Evolutionary conservation across 2,888 invertebrate species (phyloP).

Genomic region (Salpingus planirostris): DNA sequence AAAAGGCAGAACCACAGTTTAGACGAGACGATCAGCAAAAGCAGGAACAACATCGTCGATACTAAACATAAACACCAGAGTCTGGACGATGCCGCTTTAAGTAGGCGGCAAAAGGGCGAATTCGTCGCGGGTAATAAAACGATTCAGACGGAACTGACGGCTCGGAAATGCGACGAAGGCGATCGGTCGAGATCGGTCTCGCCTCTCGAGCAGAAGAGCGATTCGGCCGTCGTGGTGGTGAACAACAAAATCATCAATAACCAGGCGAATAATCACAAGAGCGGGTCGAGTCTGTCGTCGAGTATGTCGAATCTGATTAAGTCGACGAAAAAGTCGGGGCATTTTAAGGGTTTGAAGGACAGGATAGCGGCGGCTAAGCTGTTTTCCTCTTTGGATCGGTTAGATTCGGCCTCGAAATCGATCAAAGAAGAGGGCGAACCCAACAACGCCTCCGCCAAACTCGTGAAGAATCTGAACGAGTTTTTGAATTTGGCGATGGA

Average conservation of each 20-base stretch:
- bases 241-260: constrained; percentile 35
- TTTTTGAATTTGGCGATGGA: constrained; percentile 69
- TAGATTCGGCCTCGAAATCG: constrained; percentile 39
- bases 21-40: constrained; percentile 57
- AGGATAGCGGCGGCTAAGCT: constrained; percentile 45
- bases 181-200: constrained; percentile 38
- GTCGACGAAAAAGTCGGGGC: constrained; percentile 40
- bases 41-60: constrained; percentile 40
- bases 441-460: constrained; percentile 22
- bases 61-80: constrained; percentile 58
- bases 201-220: constrained; percentile 38
- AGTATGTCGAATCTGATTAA: constrained; percentile 40
- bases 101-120: constrained; percentile 6
- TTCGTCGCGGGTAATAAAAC: background rate
- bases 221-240: too few species aligned
- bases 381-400: constrained; percentile 51
- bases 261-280: constrained; percentile 28
- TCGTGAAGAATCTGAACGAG: constrained; percentile 75
- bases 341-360: constrained; percentile 50
- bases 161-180: constrained; percentile 15
- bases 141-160: constrained; percentile 6
- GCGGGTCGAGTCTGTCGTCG: constrained; percentile 34
- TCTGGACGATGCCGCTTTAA: constrained; percentile 51
- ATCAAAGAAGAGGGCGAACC: constrained; percentile 36
- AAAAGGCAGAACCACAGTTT: constrained; percentile 66